Evolutionary conservation across 37 sponge, comb jelly and placozoan species (phyloP).

Genomic region (Halisarca cf. caerulea): DNA sequence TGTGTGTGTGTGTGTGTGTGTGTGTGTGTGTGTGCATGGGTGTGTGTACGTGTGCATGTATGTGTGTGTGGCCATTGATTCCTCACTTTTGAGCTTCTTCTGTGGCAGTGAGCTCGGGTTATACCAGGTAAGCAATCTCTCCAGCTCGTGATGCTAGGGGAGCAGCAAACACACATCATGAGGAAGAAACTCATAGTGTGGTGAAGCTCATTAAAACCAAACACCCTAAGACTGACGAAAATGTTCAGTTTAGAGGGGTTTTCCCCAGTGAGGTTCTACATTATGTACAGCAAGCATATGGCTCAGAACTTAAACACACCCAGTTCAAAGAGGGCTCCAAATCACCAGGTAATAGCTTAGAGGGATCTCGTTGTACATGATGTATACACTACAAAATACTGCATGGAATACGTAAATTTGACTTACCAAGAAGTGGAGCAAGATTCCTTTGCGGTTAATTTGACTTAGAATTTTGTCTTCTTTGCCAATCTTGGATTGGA

Average conservation of each 20-base stretch:
- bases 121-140: constrained; percentile 71
- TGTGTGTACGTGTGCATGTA: no score
- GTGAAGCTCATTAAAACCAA: no score
- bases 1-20: no score
- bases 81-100: constrained; percentile 10
- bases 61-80: no score
- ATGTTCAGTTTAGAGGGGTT: no score
- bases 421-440: constrained; percentile 8
- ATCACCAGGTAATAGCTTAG: not conserved
- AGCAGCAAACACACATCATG: no score
- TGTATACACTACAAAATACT: not conserved
- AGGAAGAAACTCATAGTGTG: no score
- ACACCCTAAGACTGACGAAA: no score
- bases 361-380: not conserved
- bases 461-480: not conserved
- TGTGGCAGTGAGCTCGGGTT: constrained; percentile 30
- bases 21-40: no score
- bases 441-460: not conserved
- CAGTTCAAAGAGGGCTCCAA: not conserved
- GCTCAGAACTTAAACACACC: not conserved
- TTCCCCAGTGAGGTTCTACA: no score
- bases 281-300: no score
- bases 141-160: constrained; percentile 58
- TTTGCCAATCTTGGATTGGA: not conserved
- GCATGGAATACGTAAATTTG: no score